Conservation (phyloP, 2,797 vertebrate genomes). For the Halcyon badia region DNA sequence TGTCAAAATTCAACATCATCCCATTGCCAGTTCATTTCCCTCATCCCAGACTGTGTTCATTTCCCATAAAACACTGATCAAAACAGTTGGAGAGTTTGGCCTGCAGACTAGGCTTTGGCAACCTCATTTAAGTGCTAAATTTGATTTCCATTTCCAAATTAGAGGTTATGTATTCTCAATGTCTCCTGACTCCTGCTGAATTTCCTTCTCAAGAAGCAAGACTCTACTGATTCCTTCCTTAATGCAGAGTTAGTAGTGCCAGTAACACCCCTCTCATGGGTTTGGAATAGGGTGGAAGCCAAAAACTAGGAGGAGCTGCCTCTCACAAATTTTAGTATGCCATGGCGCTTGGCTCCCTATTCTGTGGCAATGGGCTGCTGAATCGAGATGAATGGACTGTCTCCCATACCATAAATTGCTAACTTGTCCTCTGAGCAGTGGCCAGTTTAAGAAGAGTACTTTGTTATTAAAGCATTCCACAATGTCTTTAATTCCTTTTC, state of each 20-base stretch:
- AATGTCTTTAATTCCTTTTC: background rate
- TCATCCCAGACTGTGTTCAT: background rate
- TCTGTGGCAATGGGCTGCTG: background rate
- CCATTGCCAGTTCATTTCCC: background rate
- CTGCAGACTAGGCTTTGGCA: conserved; percentile 15
- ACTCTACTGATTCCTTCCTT: background rate
- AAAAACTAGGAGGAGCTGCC: background rate
- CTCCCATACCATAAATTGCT: background rate
- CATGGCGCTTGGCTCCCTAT: background rate
- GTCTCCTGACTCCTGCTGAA: background rate
- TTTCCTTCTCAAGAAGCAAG: background rate
- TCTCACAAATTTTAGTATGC: background rate
- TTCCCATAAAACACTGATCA: background rate
- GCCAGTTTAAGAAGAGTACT: background rate
- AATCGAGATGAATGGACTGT: background rate
- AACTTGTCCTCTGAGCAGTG: background rate
- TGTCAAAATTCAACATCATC: background rate
- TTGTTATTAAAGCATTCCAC: background rate
- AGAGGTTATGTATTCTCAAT: background rate
- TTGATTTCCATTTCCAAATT: background rate
- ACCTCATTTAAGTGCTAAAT: background rate
- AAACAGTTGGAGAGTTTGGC: conserved; percentile 4
- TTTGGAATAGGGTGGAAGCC: background rate
- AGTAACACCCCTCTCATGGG: background rate
- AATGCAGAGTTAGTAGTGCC: background rate